Evolutionary conservation across 2,888 invertebrate species (phyloP).

Genomic region (Ethmia dodecea): DNA sequence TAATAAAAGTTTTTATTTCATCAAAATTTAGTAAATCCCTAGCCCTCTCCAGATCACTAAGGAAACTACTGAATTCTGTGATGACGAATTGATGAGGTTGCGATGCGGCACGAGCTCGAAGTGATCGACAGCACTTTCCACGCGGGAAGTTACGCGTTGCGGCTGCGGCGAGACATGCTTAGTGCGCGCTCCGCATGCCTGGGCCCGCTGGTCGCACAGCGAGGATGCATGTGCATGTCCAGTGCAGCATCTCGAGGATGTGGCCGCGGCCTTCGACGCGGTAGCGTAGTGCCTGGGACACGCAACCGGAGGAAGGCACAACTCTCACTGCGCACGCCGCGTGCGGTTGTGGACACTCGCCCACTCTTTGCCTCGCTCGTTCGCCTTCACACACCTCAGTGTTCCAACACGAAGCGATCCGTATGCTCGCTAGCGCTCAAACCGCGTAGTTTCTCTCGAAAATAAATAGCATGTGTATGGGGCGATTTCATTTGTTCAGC

Average conservation of each 20-base stretch:
- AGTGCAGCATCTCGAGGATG: slow-evolving; percentile 56
- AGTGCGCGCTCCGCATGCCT: slow-evolving; percentile 8
- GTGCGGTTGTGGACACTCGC: slow-evolving; percentile 60
- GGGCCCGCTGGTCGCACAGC: slow-evolving; percentile 14
- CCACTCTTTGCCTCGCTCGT: slow-evolving; percentile 41
- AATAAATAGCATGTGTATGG: slow-evolving; percentile 67
- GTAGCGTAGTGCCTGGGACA: slow-evolving; percentile 33
- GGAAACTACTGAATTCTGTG: no score
- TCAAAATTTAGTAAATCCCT: no score
- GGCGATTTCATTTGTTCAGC: slow-evolving; percentile 53
- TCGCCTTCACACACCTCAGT: slow-evolving; percentile 46
- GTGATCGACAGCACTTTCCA: slow-evolving; percentile 22
- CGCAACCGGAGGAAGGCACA: slow-evolving; percentile 47
- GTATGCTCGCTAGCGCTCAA: slow-evolving; percentile 51
- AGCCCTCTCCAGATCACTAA: no score
- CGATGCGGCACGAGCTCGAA: slow-evolving; percentile 11
- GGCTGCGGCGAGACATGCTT: slow-evolving; percentile 5
- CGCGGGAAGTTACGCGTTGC: slow-evolving; percentile 25
- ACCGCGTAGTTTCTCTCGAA: slow-evolving; percentile 61
- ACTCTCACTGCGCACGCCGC: slow-evolving; percentile 75
- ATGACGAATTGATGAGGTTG: slow-evolving; percentile 6
- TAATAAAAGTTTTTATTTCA: no score
- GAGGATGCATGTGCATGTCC: slow-evolving; percentile 28
- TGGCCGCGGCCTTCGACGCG: slow-evolving; percentile 36
- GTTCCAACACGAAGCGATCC: slow-evolving; percentile 47